Evolutionary conservation across 1,140 invertebrate species (phyloP).

Genomic region (Macrosteles quadrilineatus): DNA sequence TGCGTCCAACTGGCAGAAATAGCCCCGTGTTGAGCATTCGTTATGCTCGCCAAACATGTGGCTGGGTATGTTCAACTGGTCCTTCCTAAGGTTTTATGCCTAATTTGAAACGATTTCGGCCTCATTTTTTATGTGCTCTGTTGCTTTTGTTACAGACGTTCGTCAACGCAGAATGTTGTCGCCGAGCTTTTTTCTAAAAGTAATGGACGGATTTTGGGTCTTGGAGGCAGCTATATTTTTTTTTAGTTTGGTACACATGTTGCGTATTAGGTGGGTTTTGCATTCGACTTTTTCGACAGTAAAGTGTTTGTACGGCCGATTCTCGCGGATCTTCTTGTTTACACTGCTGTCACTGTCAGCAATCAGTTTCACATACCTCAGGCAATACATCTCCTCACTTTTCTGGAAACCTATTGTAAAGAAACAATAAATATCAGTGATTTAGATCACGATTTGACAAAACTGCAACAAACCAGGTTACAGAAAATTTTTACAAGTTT

Average conservation of each 20-base stretch:
- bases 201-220: slow-evolving; percentile 14
- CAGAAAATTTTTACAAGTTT: no score
- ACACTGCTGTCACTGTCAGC: slow-evolving; percentile 47
- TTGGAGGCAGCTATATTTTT: slow-evolving; percentile 24
- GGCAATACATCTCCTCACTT: slow-evolving; percentile 43
- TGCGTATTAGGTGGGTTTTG: slow-evolving; percentile 30
- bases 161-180: neutral
- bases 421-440: no score
- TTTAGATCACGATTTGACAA: no score
- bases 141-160: slow-evolving; percentile 3
- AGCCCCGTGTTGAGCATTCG: slow-evolving; percentile 19
- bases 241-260: slow-evolving; percentile 32
- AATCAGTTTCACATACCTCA: slow-evolving; percentile 45
- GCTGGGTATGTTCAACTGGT: slow-evolving; percentile 8
- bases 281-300: no score
- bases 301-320: slow-evolving; percentile 39
- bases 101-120: no score
- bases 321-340: slow-evolving; percentile 39
- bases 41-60: slow-evolving; percentile 24
- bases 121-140: neutral
- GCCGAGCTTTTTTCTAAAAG: slow-evolving; percentile 30
- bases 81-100: neutral
- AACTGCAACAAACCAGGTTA: no score
- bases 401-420: slow-evolving; percentile 48
- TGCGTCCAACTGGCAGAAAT: slow-evolving; percentile 32